These are phyloP conservation scores for Platygyra sinensis DNA, from an alignment of 64 coral and sea anemone genomes.

Conservation along the genomic window DNA sequence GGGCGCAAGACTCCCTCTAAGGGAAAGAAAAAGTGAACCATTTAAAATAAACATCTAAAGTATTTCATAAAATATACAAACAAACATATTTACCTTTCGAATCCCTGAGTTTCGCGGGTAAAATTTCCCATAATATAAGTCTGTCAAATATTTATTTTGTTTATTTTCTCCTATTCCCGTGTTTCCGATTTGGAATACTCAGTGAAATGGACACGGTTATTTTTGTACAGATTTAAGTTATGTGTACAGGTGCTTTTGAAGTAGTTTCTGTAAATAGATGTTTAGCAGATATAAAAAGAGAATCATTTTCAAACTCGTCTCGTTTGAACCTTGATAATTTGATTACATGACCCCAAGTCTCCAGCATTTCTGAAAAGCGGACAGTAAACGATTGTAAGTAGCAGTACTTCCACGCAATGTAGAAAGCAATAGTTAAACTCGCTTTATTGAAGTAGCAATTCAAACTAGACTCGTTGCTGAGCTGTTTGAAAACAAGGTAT, in stretches of 20 bases:
- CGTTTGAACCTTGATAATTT: background rate
- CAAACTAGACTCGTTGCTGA: too few relatives aligned
- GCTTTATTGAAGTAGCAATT: background rate
- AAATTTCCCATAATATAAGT: background rate
- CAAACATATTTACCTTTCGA: background rate
- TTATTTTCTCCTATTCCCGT: background rate
- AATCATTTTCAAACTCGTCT: background rate
- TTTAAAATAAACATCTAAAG: background rate
- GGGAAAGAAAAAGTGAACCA: conserved; percentile 82
- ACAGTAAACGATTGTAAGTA: too few relatives aligned
- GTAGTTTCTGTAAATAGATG: background rate
- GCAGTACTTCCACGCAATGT: too few relatives aligned
- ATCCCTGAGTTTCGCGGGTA: background rate
- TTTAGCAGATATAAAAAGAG: background rate
- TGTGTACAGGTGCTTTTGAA: background rate
- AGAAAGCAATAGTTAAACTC: too few relatives aligned
- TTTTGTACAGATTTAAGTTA: conserved; percentile 22
- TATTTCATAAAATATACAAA: background rate
- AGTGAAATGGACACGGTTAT: background rate
- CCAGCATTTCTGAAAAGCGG: too few relatives aligned
- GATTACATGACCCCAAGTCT: too few relatives aligned
- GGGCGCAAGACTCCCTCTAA: conserved; percentile 77
- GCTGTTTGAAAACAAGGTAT: too few relatives aligned
- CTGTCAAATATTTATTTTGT: background rate
- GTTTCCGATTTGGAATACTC: background rate